These are phyloP conservation scores for Gobionotothen gibberifrons DNA, from an alignment of 2,797 vertebrate species.

Conservation along the genomic window DNA sequence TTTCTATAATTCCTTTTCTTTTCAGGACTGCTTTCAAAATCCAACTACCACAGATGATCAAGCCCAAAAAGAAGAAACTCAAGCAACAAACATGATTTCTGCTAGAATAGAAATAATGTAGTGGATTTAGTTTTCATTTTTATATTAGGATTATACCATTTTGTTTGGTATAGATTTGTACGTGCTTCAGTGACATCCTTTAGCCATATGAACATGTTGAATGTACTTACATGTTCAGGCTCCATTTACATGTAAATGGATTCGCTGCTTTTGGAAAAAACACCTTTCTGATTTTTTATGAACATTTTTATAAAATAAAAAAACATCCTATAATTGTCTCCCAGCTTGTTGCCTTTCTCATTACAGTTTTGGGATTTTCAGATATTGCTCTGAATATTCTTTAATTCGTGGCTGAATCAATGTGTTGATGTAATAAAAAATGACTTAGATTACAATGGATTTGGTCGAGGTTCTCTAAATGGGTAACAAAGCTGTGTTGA, in stretches of 20 bases:
- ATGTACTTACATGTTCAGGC: not conserved
- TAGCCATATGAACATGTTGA: not conserved
- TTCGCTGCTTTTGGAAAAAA: constrained; percentile 5
- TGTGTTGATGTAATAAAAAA: constrained; percentile 1
- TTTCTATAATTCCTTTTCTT: constrained; percentile 12
- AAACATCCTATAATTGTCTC: not conserved
- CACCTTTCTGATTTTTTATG: not conserved
- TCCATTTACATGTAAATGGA: not conserved
- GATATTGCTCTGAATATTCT: not conserved
- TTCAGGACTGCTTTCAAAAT: constrained; percentile 97
- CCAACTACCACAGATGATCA: constrained; percentile 94
- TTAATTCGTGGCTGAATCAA: not conserved
- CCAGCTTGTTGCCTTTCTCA: not conserved
- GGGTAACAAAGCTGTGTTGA: not conserved
- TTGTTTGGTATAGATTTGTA: constrained; percentile 14
- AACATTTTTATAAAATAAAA: constrained; percentile 23
- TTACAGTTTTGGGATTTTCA: not conserved
- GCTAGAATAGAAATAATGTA: not conserved
- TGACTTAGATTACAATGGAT: not conserved
- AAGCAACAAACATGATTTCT: constrained; percentile 82
- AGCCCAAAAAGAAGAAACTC: constrained; percentile 96
- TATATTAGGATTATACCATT: constrained; percentile 4
- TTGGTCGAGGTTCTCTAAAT: constrained; percentile 5
- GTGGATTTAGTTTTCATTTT: constrained; percentile 14
- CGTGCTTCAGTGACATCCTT: not conserved